Evolutionary conservation across 2,113 vertebrate species (phyloP), one percentile per base, ranked within the genome.

Genomic region (Delphinapterus leucas): DNA sequence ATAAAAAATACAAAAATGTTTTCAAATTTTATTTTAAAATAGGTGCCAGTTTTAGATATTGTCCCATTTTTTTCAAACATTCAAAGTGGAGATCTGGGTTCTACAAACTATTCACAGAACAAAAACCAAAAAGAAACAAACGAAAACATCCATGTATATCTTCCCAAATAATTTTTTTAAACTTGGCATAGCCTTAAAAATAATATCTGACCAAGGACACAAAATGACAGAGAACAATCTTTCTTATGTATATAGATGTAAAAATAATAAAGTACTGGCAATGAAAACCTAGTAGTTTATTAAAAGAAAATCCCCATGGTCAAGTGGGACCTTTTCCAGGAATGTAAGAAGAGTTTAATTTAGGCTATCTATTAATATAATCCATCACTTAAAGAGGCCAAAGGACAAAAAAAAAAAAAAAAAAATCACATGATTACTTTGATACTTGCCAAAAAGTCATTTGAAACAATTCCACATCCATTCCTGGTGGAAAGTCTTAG

Each of bases 281-380:
- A 71, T 88, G 26, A 74, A 93, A 97, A 71, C 31, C 28, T 36
- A 90, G 63, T 55, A 95, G 84, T 90, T 95, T 97, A 96, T 97
- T 97, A 96, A 97, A 97, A 98, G 93, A 96, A 98, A 96, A 90
- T 97, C 79, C 80, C 83, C 60, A 41, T 92, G 94, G 89, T 81
- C 97, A 98, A 97, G 83, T 84, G 93, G 73, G 88, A 95, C 38
- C 31, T 70, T 92, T 96, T 95, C 93, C 96, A 98, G 93, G 95
- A 97, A 97, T 60, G 74, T 83, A 88, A 86, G 79, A 77, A 85
- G 44, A 65, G 60, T 95, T 96, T 96, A 98, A 93, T 97, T 90
- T 97, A 97, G 95, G 83, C 65, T 92, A 95, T 92, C 97, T 98
- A 97, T 96, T 96, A 98, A 96, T 98, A 97, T 73, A 93, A 96